Evolutionary conservation across 2,888 invertebrate species (phyloP).

Genomic region (Tinea trinotella): DNA sequence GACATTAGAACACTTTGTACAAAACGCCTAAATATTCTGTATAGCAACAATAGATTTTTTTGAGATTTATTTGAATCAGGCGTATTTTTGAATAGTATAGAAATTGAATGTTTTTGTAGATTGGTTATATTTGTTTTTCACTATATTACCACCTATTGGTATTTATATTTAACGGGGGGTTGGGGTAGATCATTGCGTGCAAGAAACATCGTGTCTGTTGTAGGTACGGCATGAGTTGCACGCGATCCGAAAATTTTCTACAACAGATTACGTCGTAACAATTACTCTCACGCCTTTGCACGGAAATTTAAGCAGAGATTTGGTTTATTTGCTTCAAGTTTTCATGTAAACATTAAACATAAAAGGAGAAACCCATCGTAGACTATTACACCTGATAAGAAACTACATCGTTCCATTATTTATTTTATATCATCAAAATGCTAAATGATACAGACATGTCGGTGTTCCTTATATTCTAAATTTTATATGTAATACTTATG

Average conservation of each 20-base stretch:
- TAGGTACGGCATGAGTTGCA: conserved; percentile 32
- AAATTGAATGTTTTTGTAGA: no score
- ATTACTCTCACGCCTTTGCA: conserved; percentile 36
- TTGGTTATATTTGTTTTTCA: background rate
- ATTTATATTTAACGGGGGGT: background rate
- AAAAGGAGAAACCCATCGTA: no score
- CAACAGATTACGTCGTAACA: conserved; percentile 41
- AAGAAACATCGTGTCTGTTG: conserved; percentile 34
- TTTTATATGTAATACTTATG: no score
- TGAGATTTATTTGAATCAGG: background rate
- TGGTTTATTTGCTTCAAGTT: no score
- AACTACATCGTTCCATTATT: no score
- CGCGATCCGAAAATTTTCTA: conserved; percentile 63
- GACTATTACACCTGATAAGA: no score
- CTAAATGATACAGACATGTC: no score
- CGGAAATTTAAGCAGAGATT: no score
- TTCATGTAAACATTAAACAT: no score
- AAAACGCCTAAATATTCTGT: background rate
- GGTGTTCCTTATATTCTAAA: no score
- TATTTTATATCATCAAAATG: no score
- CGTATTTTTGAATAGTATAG: background rate
- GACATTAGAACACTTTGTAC: background rate
- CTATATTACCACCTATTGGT: background rate
- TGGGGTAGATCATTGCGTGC: conserved; percentile 44
- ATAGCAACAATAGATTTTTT: background rate